Conservation (phyloP, 2,797 vertebrate genomes). For the Peromyscus aztecus region DNA sequence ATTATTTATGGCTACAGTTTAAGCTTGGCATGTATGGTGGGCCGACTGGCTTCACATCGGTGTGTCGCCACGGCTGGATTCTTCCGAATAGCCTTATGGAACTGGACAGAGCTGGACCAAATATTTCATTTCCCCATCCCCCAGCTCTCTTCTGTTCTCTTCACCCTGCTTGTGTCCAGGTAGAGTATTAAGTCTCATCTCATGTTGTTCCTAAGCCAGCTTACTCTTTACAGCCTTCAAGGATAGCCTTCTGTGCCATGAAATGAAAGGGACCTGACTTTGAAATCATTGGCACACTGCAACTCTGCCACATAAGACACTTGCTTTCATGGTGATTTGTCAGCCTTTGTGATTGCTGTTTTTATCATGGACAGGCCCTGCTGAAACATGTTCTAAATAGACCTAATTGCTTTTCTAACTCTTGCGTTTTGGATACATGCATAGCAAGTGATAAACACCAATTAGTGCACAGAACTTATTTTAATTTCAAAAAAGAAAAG, state of each 20-base stretch:
- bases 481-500: neutral
- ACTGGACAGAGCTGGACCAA: too few species aligned
- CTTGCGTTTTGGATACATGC: neutral
- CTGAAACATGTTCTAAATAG: conserved; percentile 18
- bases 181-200: neutral
- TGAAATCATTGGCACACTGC: neutral
- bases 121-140: neutral
- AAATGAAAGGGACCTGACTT: neutral
- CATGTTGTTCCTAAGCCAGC: neutral
- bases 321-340: neutral
- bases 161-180: neutral
- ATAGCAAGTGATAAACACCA: neutral
- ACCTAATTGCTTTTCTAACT: neutral
- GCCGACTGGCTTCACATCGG: neutral
- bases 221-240: neutral
- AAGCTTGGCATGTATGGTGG: neutral
- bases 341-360: neutral
- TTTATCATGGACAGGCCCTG: neutral
- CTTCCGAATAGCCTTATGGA: neutral
- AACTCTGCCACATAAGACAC: neutral
- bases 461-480: neutral
- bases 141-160: neutral
- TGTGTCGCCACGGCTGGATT: neutral
- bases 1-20: conserved; percentile 82
- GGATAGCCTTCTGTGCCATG: neutral